Evolutionary conservation across 2,888 invertebrate genomes (phyloP), one percentile per base, ranked within the genome.

Genomic region (Diplolepis rosae): DNA sequence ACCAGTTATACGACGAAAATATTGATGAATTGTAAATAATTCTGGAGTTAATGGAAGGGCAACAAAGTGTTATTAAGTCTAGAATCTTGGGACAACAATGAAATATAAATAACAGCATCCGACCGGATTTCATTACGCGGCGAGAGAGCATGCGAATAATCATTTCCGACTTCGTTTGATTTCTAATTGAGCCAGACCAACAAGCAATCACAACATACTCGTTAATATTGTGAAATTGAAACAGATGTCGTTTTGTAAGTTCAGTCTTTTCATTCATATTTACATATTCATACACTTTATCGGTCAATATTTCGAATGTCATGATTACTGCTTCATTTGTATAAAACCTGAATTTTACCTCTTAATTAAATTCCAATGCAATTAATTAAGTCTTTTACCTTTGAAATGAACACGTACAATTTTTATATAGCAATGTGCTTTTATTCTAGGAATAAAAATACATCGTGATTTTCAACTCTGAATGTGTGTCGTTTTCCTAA

Each of bases 91-190:
- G 39, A 35, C 3, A 39, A 61, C 61, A 61, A 39, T 61, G 61
- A 61, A 61, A 61, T 61, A 39, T 22, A 61, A 24, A 61, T 39
- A 61, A 39, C 61, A 39, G 39, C 39, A 61, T 61, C 39, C 61
- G 39, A 13, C 39, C 24, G 61, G 61, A 61, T 61, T 61, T 61
- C 24, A 61, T 61, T 61, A 61, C 39, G 24, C 61, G 56, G 54
- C 28, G 68, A 45, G 52, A 54, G 68, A 42, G 73, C 66, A 79
- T 80, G 79, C 73, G 77, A 80, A 79, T 82, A 84, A 85, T 86
- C 84, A 82, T 83, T 85, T 82, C 80, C 83, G 79, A 81, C 83
- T 84, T 79, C 78, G 78, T 78, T 82, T 83, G 79, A 81, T 80
- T 78, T 77, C 77, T 83, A 82, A 84, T 83, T 84, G 80, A 68